phyloP scores from a whole-genome alignment of 2,888 invertebrate genomes.

The Apamea sordens region DNA sequence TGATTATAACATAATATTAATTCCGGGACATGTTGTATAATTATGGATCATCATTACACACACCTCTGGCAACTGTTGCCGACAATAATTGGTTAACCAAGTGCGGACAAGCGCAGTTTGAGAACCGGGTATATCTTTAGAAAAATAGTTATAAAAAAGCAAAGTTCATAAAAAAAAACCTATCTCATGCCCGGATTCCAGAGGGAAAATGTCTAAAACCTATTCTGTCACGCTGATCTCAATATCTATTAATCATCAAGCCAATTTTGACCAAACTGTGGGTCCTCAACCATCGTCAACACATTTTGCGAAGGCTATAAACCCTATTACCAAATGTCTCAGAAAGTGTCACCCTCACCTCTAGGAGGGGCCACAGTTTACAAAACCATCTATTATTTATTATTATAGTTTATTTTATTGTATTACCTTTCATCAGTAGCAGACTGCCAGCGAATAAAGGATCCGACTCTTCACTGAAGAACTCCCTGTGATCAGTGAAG shows the following conservation, averaged over 20 bases:
- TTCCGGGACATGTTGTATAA: too few species aligned
- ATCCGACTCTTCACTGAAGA: slow-evolving; percentile 81
- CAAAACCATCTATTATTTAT: background rate
- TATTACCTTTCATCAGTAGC: slow-evolving; percentile 79
- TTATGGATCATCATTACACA: too few species aligned
- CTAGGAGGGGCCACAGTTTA: background rate
- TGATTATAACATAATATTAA: too few species aligned
- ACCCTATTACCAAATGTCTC: background rate
- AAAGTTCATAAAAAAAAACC: background rate
- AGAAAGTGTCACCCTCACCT: too few species aligned
- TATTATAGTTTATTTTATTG: background rate
- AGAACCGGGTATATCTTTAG: background rate
- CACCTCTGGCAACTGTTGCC: background rate
- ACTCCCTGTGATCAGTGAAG: slow-evolving; percentile 86
- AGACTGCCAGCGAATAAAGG: slow-evolving; percentile 82
- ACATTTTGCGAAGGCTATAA: background rate
- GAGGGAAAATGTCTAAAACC: background rate
- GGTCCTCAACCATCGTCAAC: background rate
- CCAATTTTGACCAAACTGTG: background rate
- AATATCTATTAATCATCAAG: background rate
- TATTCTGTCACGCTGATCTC: background rate
- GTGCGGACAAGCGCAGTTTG: background rate
- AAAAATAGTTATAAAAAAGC: background rate
- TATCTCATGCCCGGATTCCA: background rate
- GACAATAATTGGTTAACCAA: background rate